These are phyloP conservation scores for Drosophila formosana DNA, from an alignment of 2,888 invertebrate species.

Conservation along the genomic window DNA sequence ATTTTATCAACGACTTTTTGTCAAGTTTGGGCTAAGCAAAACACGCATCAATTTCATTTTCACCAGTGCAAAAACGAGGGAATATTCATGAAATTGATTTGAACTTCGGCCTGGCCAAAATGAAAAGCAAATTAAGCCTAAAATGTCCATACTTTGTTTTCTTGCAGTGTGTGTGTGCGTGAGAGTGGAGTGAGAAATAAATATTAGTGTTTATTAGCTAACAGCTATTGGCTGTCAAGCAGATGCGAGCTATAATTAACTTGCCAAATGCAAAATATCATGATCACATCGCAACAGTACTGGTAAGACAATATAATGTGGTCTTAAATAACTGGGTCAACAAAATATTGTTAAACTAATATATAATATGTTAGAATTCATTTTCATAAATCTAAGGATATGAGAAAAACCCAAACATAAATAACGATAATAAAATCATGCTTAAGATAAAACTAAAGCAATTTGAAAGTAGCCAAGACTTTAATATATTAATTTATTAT, in stretches of 20 bases:
- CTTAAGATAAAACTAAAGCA: too few relatives aligned
- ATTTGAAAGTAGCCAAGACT: too few relatives aligned
- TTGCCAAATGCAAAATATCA: slow-evolving; percentile 66
- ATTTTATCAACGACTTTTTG: slow-evolving; percentile 31
- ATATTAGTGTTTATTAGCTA: slow-evolving; percentile 5
- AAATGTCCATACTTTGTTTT: slow-evolving; percentile 10
- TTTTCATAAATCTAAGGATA: too few relatives aligned
- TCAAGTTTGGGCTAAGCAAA: slow-evolving; percentile 17
- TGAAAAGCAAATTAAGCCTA: slow-evolving; percentile 2
- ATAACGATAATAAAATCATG: too few relatives aligned
- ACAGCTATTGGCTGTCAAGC: slow-evolving; percentile 5
- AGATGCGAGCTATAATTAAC: slow-evolving; percentile 21
- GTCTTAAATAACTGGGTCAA: background rate
- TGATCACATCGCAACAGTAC: slow-evolving; percentile 70
- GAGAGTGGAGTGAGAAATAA: slow-evolving; percentile 17
- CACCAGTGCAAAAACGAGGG: background rate
- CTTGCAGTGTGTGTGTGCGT: slow-evolving; percentile 17
- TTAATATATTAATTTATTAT: too few relatives aligned
- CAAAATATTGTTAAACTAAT: background rate
- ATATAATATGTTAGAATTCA: too few relatives aligned
- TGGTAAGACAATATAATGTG: slow-evolving; percentile 66
- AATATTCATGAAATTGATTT: slow-evolving; percentile 13
- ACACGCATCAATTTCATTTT: slow-evolving; percentile 32
- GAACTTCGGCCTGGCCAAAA: slow-evolving; percentile 7
- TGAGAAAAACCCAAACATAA: too few relatives aligned